Percentiles rank a stretch among this genome's conserved stretches.
phyloP scores from a whole-genome alignment of 1,140 invertebrate genomes.

The Portunus trituberculatus region DNA sequence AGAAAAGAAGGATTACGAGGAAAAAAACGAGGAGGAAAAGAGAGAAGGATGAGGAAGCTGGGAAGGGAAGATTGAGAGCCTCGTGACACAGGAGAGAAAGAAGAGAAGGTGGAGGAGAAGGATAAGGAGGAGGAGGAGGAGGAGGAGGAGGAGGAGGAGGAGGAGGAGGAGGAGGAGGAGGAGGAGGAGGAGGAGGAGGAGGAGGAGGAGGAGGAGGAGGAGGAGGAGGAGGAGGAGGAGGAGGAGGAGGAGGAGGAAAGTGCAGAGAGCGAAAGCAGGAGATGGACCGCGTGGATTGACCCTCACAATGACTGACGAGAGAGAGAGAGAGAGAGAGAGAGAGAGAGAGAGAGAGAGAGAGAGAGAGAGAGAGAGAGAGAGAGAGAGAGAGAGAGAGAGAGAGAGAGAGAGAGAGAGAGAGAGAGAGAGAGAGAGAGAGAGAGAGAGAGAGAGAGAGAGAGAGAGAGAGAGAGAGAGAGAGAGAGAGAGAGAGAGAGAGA shows the following conservation, averaged over 20 bases:
- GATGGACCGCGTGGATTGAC: too few relatives aligned
- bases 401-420: neutral
- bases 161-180: neutral
- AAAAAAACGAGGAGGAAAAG: neutral
- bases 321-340: conserved; percentile 43
- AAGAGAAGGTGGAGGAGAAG: too few relatives aligned
- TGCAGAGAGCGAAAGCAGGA: neutral
- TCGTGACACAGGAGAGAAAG: neutral
- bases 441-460: neutral
- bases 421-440: too few relatives aligned
- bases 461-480: conserved; percentile 23
- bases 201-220: neutral
- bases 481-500: conserved; percentile 1
- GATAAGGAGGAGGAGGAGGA: too few relatives aligned
- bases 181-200: neutral
- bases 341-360: conserved; percentile 43
- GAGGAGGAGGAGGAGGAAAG: neutral
- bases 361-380: conserved; percentile 37
- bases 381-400: conserved; percentile 26
- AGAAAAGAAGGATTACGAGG: neutral
- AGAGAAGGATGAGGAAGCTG: too few relatives aligned
- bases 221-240: neutral
- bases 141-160: neutral
- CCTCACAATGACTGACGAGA: neutral
- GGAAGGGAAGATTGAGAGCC: neutral